Percentiles rank a stretch among this genome's conserved stretches.
Conservation (phyloP, 2,113 vertebrate genomes). For the Labrus mixtus region DNA sequence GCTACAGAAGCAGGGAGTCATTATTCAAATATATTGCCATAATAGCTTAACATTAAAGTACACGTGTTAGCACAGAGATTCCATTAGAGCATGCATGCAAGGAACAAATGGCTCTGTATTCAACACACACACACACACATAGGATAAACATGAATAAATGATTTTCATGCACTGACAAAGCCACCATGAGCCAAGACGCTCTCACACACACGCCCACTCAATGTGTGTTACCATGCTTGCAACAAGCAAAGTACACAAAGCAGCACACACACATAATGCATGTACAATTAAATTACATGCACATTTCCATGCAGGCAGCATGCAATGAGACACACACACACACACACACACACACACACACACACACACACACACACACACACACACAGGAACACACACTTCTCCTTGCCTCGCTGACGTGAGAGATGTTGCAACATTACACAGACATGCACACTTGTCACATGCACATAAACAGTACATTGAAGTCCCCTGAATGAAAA, state of each 20-base stretch:
- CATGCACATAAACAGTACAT: neutral
- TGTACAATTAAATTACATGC: slow-evolving; percentile 61
- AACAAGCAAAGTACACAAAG: slow-evolving; percentile 14
- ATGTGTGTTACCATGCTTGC: slow-evolving; percentile 30
- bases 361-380: slow-evolving; percentile 36
- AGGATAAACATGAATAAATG: slow-evolving; percentile 72
- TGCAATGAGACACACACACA: slow-evolving; percentile 55
- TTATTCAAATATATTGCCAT: slow-evolving; percentile 11
- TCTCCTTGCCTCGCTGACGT: slow-evolving; percentile 17
- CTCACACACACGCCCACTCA: slow-evolving; percentile 25
- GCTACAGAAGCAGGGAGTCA: neutral
- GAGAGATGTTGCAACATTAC: slow-evolving; percentile 10
- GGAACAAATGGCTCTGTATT: slow-evolving; percentile 41
- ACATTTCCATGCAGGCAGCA: slow-evolving; percentile 52
- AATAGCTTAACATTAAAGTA: slow-evolving; percentile 43
- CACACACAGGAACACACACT: slow-evolving; percentile 28
- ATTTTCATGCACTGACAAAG: slow-evolving; percentile 70
- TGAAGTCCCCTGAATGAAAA: neutral
- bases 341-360: slow-evolving; percentile 23
- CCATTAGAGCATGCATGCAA: slow-evolving; percentile 33
- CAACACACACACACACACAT: slow-evolving; percentile 24
- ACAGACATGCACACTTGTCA: slow-evolving; percentile 23
- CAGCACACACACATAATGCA: slow-evolving; percentile 29
- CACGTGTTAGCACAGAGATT: slow-evolving; percentile 35
- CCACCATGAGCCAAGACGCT: slow-evolving; percentile 28